Percentiles rank a stretch among this genome's conserved stretches.
phyloP scores from a whole-genome alignment of 2,888 invertebrate genomes.

The Aspidapion aeneum region DNA sequence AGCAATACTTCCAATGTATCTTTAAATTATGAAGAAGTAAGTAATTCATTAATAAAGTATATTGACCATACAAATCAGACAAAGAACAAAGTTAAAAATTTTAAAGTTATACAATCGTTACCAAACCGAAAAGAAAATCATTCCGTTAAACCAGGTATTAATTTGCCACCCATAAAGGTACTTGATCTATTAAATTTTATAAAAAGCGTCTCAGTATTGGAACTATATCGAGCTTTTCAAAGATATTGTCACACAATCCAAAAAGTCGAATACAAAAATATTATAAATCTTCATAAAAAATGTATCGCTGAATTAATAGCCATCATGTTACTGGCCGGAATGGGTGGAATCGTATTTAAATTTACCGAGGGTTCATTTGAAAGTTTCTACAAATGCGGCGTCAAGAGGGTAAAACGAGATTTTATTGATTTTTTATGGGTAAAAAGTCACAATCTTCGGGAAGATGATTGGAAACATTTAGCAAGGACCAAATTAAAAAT shows the following conservation, averaged over 20 bases:
- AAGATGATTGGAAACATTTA: constrained; percentile 87
- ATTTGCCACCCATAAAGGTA: constrained; percentile 18
- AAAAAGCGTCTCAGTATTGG: constrained; percentile 41
- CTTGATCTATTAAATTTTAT: constrained; percentile 35
- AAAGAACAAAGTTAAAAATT: neutral
- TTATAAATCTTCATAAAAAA: constrained; percentile 58
- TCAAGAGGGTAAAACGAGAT: constrained; percentile 80
- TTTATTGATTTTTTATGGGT: constrained; percentile 82
- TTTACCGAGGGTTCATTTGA: constrained; percentile 83
- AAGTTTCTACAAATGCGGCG: constrained; percentile 82
- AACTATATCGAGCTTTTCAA: constrained; percentile 39
- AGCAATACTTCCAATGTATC: too few relatives aligned
- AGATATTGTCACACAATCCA: constrained; percentile 49
- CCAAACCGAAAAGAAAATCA: neutral
- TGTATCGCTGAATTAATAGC: constrained; percentile 68
- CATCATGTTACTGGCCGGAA: constrained; percentile 67
- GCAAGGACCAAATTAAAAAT: constrained; percentile 75
- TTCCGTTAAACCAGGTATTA: neutral
- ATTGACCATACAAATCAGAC: neutral
- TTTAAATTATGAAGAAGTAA: too few relatives aligned
- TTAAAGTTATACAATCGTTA: neutral
- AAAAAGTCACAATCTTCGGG: constrained; percentile 75
- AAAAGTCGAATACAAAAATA: constrained; percentile 51
- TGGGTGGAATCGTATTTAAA: constrained; percentile 75
- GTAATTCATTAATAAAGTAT: neutral